Base-by-base conservation (phyloP, 2,113 vertebrate genomes). In the Thunnus thynnus region DNA sequence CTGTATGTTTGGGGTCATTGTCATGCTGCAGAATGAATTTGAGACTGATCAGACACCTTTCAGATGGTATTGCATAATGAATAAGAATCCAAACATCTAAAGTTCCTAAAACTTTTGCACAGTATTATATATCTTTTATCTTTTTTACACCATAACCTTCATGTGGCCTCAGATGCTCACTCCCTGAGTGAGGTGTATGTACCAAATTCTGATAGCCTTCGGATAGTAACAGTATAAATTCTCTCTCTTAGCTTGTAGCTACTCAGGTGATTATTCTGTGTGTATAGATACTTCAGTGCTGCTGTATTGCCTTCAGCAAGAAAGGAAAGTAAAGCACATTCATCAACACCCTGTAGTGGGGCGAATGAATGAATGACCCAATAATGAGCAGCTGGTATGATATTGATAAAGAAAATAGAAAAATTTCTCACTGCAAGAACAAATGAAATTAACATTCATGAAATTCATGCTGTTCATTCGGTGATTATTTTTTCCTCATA, bases 361-460 rank as follows among this genome's bases (percentile, higher is more conserved):
- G 66, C 58, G 60, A 67, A 68, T 80, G 25, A 58, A 64, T 50
- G 17, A 72, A 65, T 80, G 48, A 58, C 11, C 13, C 25, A 41
- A 47, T 63, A 69, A 66, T 67, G 70, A 88, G 62, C 69, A 83
- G 63, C 66, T 83, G 79, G 57, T 27, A 57, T 3, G 36, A 62
- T 66, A 66, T 30, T 50, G 62, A 73, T 74, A 73, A 76, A 71
- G 41, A 61, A 77, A 74, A 56, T 10, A 58, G 4, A 56, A 51
- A 51, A 27, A 63, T 46, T 75, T 72, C 10, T 64, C 20, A 46
- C 27, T 80, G 20, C 77, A 85, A 60, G 36, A 80, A 71, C 61
- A 80, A 78, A 80, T 73, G 1, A 36, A 57, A 72, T 73, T 52
- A 72, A 57, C 51, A 78, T 73, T 91, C 44, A 76, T 76, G 47